Evolutionary conservation across 2,888 invertebrate genomes (phyloP).

Genomic region (Aethes cnicana): DNA sequence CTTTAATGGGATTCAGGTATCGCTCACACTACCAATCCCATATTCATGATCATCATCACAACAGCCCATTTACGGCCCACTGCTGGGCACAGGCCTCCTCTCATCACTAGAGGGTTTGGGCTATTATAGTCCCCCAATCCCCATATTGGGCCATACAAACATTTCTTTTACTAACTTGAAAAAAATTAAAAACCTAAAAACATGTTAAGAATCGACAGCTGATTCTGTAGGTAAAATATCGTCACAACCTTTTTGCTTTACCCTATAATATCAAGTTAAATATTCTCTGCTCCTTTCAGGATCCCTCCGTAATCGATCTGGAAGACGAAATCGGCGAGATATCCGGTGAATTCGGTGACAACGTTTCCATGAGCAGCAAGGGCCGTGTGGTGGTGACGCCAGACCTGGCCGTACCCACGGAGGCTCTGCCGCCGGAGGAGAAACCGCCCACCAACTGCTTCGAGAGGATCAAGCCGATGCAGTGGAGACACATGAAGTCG

Average conservation of each 20-base stretch:
- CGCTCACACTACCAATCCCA: too few species aligned
- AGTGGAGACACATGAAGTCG: slow-evolving; percentile 89
- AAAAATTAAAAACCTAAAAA: background rate
- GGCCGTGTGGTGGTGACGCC: slow-evolving; percentile 85
- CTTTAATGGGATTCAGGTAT: too few species aligned
- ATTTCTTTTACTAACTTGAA: background rate
- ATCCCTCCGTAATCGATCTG: slow-evolving; percentile 84
- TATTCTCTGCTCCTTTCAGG: too few species aligned
- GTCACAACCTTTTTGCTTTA: too few species aligned
- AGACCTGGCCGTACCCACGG: slow-evolving; percentile 68
- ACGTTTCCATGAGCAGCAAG: slow-evolving; percentile 89
- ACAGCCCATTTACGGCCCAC: too few species aligned
- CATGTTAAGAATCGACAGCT: background rate
- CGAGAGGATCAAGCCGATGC: slow-evolving; percentile 85
- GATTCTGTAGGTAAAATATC: too few species aligned
- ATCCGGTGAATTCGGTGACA: slow-evolving; percentile 93
- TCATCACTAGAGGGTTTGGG: too few species aligned
- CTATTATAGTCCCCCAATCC: too few species aligned
- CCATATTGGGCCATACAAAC: too few species aligned
- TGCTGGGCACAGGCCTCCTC: too few species aligned
- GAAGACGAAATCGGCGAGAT: slow-evolving; percentile 89
- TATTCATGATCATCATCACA: too few species aligned
- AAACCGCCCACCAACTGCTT: slow-evolving; percentile 77
- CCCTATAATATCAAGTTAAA: too few species aligned
- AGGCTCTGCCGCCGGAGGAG: slow-evolving; percentile 88